Conservation (phyloP, 1,140 invertebrate genomes). For the Musca vetustissima region DNA sequence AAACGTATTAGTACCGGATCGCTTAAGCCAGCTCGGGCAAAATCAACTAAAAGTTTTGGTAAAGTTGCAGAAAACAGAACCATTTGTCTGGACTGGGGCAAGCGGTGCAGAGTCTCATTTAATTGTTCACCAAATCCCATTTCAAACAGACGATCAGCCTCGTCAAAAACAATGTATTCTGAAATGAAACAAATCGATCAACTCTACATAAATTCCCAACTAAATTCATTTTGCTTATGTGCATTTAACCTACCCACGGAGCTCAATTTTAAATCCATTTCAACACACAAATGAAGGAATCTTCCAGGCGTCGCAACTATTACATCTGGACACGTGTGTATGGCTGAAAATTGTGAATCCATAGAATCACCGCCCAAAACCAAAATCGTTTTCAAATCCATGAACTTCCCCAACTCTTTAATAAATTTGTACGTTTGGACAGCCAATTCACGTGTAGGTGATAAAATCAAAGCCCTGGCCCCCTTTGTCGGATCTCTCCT, state of each 20-base stretch:
- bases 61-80: conserved; percentile 97
- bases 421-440: conserved; percentile 89
- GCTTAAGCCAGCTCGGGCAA: conserved; percentile 90
- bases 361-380: conserved; percentile 96
- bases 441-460: conserved; percentile 95
- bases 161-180: conserved; percentile 96
- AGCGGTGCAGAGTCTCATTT: conserved; percentile 83
- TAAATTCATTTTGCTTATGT: not conserved
- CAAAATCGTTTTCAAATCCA: conserved; percentile 79
- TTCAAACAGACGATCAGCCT: conserved; percentile 97
- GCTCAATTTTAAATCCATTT: conserved; percentile 92
- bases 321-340: conserved; percentile 92
- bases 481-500: conserved; percentile 70
- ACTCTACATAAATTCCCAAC: too few relatives aligned
- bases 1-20: conserved; percentile 81
- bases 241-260: conserved; percentile 62
- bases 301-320: conserved; percentile 97
- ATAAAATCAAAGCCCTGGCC: conserved; percentile 83
- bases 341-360: conserved; percentile 92
- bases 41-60: conserved; percentile 95
- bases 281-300: conserved; percentile 94
- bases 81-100: conserved; percentile 88
- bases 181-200: conserved; percentile 36
- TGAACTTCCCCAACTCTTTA: conserved; percentile 89
- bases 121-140: conserved; percentile 96